Conservation (phyloP, 2,888 invertebrate genomes). For the Phyllotreta striolata region DNA sequence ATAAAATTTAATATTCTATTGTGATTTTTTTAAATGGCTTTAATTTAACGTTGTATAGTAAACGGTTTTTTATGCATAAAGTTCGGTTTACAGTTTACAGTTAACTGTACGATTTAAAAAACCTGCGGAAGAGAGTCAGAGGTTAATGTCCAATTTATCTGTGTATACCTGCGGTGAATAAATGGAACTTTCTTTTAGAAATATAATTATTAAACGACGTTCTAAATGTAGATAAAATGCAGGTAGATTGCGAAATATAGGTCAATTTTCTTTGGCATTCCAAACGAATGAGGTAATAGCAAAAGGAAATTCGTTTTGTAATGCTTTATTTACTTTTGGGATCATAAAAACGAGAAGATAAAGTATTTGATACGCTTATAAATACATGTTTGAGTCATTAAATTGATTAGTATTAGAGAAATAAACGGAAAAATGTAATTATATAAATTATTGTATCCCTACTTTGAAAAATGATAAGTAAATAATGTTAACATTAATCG, state of each 20-base stretch:
- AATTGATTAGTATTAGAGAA: not conserved
- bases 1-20: not conserved
- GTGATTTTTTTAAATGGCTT: not conserved
- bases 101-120: slow-evolving; percentile 25
- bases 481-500: too few species aligned
- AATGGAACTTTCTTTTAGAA: too few species aligned
- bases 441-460: too few species aligned
- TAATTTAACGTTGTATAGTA: not conserved
- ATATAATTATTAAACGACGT: too few species aligned
- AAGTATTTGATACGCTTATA: too few species aligned
- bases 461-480: too few species aligned
- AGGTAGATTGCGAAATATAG: too few species aligned
- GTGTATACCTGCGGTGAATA: too few species aligned
- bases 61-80: slow-evolving; percentile 16
- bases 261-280: too few species aligned
- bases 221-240: too few species aligned
- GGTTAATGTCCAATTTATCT: slow-evolving; percentile 32
- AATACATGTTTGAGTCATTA: not conserved
- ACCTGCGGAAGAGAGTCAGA: slow-evolving; percentile 26
- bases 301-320: not conserved
- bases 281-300: too few species aligned
- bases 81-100: slow-evolving; percentile 17
- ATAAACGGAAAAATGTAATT: not conserved
- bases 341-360: too few species aligned
- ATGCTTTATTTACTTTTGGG: not conserved